Base-by-base conservation (phyloP, 30 jellyfish, hydroid and myxozoan species). In the Catostylus mosaicus region DNA sequence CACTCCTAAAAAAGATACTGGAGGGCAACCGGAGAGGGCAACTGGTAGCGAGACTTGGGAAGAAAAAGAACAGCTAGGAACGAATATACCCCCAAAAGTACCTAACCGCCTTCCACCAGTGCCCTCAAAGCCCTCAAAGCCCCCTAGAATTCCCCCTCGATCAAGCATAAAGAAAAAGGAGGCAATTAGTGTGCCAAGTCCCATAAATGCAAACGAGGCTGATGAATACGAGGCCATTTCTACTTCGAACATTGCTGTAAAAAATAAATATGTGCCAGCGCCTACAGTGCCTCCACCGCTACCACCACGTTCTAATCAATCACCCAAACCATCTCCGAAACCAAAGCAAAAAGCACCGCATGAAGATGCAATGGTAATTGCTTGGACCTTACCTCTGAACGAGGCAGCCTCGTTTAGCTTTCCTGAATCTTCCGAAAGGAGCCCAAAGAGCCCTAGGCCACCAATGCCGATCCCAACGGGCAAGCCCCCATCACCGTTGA, bases 311-410 rank as follows among this genome's bases (percentile, higher is more conserved):
- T n/a, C n/a, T n/a, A n/a, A n/a, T n/a, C n/a, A n/a, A n/a, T n/a
- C n/a, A 40, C 54, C 54, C 18, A 73, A 43, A 56, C 34, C 60
- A 29, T 10, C 54, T 40, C 72, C 51, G 73, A 23, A 32, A 35
- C 1, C 10, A 12, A 12, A 22, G 57, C 73, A 30, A 73, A 73
- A 27, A 52, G 30, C 47, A 16, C 74, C 36, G 7, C n/a, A n/a
- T n/a, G n/a, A n/a, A n/a, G n/a, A 10, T 20, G 65, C 22, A 46
- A 71, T 35, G 6, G 83, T 46, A 20, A 40, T 71, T 29, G 83
- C 83, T 18, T 71, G 37, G 40, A 33, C 68, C 83, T 46, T 71
- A 47, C 83, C 83, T 35, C 36, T 71, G 40, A 47, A 71, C 27
- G 63, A 67, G 9, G 83, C 83, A 11, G 83, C 83, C n/a, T 20